Evolutionary conservation across 2,888 invertebrate species (phyloP), one percentile per base, ranked within the genome.

Genomic region (Cheilosia vulpina): DNA sequence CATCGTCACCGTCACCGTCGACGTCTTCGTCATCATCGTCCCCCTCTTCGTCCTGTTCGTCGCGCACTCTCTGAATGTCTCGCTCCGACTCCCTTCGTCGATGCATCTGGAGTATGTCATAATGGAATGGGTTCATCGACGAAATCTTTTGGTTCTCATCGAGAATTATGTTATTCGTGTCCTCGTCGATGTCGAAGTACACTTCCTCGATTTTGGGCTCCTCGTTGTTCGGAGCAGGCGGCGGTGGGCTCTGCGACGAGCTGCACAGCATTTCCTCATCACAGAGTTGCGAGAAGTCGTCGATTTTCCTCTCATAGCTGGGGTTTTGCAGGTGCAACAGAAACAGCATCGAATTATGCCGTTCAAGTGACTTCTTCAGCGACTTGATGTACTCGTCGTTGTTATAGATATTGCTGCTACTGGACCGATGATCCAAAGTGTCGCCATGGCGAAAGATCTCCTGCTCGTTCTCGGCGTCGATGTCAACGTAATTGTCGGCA

Each of bases 201-300:
- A 65, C 68, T 4, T 87, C 84, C 7, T 87, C 75, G 15, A 83
- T 38, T 17, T 89, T 85, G 11, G 76, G 71, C 4, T 77, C 92
- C 34, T 94, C 93, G 90, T 96, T 96, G 77, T 94, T 94, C 0
- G 97, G 96, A 0, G 97, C 96, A 31, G 97, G 97, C 4, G 97
- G 97, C 2, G 96, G 96, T 2, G 96, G 96, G 90, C 96, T 96
- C 0, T 95, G 95, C 31, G 95, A 94, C 77, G 88, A 80, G 38
- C 88, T 89, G 41, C 91, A 81, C 7, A 91, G 65, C 31, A 89
- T 87, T 21, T 91, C 90, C 58, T 89, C 53, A 7, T 88, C 88
- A 3, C 77, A 69, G 1, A 88, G 87, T 2, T 88, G 87, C 6
- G 88, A 80, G 66, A 89, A 87, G n/a, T 88, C 84, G 17, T 88